Evolutionary conservation across 2,888 invertebrate species (phyloP).

Genomic region (Corbicula japonica): DNA sequence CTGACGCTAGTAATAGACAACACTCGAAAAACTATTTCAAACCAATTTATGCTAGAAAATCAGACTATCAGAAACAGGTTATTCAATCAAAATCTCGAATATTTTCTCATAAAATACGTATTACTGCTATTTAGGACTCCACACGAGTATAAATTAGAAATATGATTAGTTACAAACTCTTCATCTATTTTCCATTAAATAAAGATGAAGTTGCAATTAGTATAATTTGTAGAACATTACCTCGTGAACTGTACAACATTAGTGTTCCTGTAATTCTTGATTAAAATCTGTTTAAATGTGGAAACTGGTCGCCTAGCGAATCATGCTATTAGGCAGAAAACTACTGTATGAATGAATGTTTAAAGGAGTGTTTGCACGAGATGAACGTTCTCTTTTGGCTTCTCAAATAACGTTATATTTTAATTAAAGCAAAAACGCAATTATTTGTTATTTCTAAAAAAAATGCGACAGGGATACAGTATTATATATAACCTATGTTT

Average conservation of each 20-base stretch:
- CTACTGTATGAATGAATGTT: not conserved
- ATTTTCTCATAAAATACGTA: conserved; percentile 60
- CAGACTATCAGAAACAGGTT: conserved; percentile 41
- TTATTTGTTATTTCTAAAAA: no score
- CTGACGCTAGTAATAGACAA: conserved; percentile 31
- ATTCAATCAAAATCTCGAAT: conserved; percentile 64
- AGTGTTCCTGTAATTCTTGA: conserved; percentile 38
- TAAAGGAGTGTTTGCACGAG: conserved; percentile 14
- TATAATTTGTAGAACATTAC: conserved; percentile 61
- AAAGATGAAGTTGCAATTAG: conserved; percentile 56
- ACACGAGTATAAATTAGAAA: conserved; percentile 60
- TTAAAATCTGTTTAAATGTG: conserved; percentile 57
- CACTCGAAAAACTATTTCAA: conserved; percentile 14
- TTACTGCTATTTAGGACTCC: conserved; percentile 54
- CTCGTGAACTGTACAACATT: conserved; percentile 46
- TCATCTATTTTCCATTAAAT: conserved; percentile 68
- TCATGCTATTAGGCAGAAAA: conserved; percentile 42
- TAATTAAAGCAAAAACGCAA: no score
- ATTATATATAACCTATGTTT: not conserved
- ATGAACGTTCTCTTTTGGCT: not conserved
- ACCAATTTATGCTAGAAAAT: conserved; percentile 34
- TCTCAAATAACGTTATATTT: not conserved
- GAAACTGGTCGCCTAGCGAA: conserved; percentile 47
- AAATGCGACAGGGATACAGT: no score
- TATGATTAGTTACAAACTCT: conserved; percentile 59